These are phyloP conservation scores for Drosophila suboccidentalis DNA, from an alignment of 2,888 invertebrate species.

Conservation along the genomic window DNA sequence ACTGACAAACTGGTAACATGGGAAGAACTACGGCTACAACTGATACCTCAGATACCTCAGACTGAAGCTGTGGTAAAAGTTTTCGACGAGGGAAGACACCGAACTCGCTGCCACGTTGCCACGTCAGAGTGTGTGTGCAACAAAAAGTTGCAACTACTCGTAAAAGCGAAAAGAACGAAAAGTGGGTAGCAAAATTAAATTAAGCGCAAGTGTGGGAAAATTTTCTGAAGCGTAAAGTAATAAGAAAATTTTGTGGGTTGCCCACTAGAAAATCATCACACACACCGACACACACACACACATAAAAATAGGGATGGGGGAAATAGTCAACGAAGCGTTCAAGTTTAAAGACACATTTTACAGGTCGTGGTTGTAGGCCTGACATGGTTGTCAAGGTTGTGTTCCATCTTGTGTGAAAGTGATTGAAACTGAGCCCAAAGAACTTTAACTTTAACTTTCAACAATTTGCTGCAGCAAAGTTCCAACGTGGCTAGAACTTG, in stretches of 20 bases:
- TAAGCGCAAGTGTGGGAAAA: conserved; percentile 79
- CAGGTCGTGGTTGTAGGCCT: conserved; percentile 26
- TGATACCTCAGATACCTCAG: neutral
- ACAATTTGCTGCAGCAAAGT: conserved; percentile 19
- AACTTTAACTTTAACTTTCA: conserved; percentile 13
- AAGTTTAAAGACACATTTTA: conserved; percentile 44
- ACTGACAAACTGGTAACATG: conserved; percentile 34
- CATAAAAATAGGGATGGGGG: too few species aligned
- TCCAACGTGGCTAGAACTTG: conserved; percentile 26
- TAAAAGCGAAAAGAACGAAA: conserved; percentile 56
- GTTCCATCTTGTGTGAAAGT: conserved; percentile 40
- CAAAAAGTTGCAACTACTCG: conserved; percentile 39
- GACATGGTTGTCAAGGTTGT: conserved; percentile 72
- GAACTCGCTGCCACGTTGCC: conserved; percentile 14
- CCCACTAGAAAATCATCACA: conserved; percentile 31
- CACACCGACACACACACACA: conserved; percentile 8
- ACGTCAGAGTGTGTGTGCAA: conserved; percentile 39
- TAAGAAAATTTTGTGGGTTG: conserved; percentile 68
- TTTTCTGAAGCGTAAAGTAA: conserved; percentile 72
- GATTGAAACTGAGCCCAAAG: conserved; percentile 43
- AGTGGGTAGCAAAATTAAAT: conserved; percentile 70
- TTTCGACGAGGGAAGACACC: conserved; percentile 30
- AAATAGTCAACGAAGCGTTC: conserved; percentile 44
- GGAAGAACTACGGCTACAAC: conserved; percentile 19
- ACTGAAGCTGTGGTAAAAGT: conserved; percentile 30